phyloP scores from a whole-genome alignment of 2,888 invertebrate species.

The Trachelus stipa region DNA sequence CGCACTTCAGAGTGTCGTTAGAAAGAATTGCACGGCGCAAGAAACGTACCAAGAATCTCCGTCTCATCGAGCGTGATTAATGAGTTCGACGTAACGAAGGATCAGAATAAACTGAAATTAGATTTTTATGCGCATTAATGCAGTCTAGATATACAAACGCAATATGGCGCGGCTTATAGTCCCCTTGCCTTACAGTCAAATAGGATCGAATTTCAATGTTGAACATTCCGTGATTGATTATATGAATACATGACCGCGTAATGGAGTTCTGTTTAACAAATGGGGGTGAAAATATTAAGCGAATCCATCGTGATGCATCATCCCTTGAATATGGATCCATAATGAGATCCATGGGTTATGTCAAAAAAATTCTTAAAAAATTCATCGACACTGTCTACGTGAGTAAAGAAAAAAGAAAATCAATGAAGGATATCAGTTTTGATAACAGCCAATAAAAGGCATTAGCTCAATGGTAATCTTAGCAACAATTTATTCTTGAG shows the following conservation, averaged over 20 bases:
- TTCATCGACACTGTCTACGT: background rate
- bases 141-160: conserved; percentile 17
- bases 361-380: conserved; percentile 16
- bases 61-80: conserved; percentile 20
- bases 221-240: conserved; percentile 57
- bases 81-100: conserved; percentile 52
- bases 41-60: conserved; percentile 11
- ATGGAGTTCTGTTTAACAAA: conserved; percentile 41
- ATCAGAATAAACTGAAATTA: conserved; percentile 57
- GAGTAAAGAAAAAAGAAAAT: background rate
- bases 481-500: background rate
- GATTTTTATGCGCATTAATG: conserved; percentile 56
- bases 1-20: background rate
- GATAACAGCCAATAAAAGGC: background rate
- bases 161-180: background rate
- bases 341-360: background rate
- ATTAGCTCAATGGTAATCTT: background rate
- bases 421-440: background rate
- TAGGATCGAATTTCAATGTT: conserved; percentile 56
- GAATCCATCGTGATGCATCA: conserved; percentile 1
- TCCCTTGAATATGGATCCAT: background rate
- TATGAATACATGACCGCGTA: conserved; percentile 49
- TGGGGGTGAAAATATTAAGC: conserved; percentile 10
- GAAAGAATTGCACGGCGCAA: conserved; percentile 2
- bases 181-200: conserved; percentile 43